Conservation (phyloP, 1,140 invertebrate species). For the Drosophila kepulauana region DNA sequence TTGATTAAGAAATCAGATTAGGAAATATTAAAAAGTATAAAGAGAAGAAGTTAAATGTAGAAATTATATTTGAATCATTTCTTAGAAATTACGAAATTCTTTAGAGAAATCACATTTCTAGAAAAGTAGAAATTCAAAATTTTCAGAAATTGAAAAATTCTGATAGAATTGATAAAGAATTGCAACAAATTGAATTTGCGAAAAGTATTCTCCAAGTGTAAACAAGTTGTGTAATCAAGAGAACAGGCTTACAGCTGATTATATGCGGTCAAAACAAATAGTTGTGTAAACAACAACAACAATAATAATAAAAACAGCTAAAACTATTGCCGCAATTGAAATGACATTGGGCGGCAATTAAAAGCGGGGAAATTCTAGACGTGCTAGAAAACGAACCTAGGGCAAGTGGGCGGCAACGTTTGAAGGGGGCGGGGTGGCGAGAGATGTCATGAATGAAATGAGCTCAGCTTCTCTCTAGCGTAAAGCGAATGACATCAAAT, state of each 20-base stretch:
- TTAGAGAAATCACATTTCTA: no score
- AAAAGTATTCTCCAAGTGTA: slow-evolving; percentile 2
- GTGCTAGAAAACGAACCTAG: slow-evolving; percentile 23
- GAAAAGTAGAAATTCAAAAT: no score
- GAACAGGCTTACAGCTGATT: slow-evolving; percentile 48
- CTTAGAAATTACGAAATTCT: no score
- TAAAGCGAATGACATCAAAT: slow-evolving; percentile 16
- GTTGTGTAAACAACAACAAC: neutral
- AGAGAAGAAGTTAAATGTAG: no score
- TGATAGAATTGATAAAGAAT: no score
- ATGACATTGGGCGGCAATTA: slow-evolving; percentile 72
- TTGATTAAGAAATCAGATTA: no score
- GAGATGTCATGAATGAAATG: slow-evolving; percentile 69
- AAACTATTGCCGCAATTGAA: slow-evolving; percentile 40
- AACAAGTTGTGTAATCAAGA: neutral
- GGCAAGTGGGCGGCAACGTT: slow-evolving; percentile 11
- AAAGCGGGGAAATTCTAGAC: slow-evolving; percentile 56
- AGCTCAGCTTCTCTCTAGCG: slow-evolving; percentile 44
- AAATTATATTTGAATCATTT: no score
- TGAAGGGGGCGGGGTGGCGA: slow-evolving; percentile 20
- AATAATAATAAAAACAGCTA: slow-evolving; percentile 9
- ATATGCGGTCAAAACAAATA: slow-evolving; percentile 21
- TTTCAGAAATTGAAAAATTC: no score
- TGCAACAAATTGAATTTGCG: no score
- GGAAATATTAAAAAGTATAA: no score